A percentile compares a stretch with the other conserved stretches of the same genome.
phyloP scores from a whole-genome alignment of 2,113 vertebrate species.

The Bagarius yarrelli region DNA sequence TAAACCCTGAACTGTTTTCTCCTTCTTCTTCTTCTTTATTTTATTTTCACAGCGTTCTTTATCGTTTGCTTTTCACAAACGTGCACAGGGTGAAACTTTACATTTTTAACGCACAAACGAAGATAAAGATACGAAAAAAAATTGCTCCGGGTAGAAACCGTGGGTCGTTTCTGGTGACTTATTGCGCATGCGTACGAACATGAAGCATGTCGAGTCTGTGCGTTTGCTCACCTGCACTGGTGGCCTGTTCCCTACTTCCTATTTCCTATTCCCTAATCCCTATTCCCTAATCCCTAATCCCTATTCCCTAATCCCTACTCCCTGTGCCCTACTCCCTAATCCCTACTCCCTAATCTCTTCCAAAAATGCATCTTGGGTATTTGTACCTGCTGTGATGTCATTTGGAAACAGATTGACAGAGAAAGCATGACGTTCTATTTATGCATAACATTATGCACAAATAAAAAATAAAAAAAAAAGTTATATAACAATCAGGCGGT shows the following conservation, averaged over 20 bases:
- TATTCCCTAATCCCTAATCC: not conserved
- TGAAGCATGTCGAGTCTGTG: not conserved
- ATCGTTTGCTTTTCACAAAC: not conserved
- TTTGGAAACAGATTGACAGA: not conserved
- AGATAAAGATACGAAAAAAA: not conserved
- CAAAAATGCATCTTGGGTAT: constrained; percentile 9
- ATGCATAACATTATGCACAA: too few relatives aligned
- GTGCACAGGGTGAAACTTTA: not conserved
- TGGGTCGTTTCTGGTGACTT: constrained; percentile 56
- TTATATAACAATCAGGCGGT: too few relatives aligned
- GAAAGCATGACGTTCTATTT: not conserved
- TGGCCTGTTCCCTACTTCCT: too few relatives aligned
- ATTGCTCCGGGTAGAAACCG: not conserved
- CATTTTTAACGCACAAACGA: not conserved
- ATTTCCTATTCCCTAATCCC: too few relatives aligned
- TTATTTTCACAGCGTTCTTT: not conserved
- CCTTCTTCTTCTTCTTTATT: not conserved
- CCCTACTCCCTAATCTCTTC: not conserved
- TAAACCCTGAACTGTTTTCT: too few relatives aligned
- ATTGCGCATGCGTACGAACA: constrained; percentile 64
- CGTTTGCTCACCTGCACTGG: constrained; percentile 1
- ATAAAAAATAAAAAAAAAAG: too few relatives aligned
- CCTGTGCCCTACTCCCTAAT: too few relatives aligned
- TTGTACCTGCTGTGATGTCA: not conserved
- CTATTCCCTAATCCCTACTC: not conserved